A percentile compares a stretch with the other conserved stretches of the same genome.
These are phyloP conservation scores for Aricia artaxerxes DNA, from an alignment of 2,888 invertebrate genomes.

Conservation along the genomic window DNA sequence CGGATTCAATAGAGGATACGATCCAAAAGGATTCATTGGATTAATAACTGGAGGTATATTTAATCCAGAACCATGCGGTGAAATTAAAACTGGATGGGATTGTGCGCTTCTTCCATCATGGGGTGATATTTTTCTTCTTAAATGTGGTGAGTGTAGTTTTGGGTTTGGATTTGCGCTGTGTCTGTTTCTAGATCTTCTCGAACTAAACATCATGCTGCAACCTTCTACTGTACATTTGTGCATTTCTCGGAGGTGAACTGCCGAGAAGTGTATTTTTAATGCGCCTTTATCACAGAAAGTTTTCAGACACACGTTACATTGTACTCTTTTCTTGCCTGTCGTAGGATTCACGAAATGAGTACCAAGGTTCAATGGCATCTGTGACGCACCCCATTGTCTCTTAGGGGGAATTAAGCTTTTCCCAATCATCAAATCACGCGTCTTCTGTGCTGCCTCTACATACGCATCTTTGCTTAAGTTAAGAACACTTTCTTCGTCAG, in stretches of 20 bases:
- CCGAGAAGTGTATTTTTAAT: constrained; percentile 98
- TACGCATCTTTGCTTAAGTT: constrained; percentile 75
- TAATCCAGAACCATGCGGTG: constrained; percentile 84
- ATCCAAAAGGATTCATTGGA: constrained; percentile 87
- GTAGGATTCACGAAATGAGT: constrained; percentile 95
- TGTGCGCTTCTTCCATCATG: constrained; percentile 95
- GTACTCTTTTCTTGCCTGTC: constrained; percentile 97
- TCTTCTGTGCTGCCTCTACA: constrained; percentile 60
- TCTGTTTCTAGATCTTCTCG: constrained; percentile 95
- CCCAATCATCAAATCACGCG: constrained; percentile 77
- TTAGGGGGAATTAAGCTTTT: constrained; percentile 88
- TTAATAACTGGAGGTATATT: constrained; percentile 84
- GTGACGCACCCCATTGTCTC: constrained; percentile 88
- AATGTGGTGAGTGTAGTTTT: constrained; percentile 96
- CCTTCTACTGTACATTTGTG: constrained; percentile 99
- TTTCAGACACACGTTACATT: constrained; percentile 98
- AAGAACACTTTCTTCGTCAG: constrained; percentile 69
- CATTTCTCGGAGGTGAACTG: constrained; percentile 99
- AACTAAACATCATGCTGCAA: constrained; percentile 99
- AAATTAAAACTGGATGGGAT: constrained; percentile 89
- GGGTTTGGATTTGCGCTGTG: constrained; percentile 99
- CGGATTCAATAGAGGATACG: constrained; percentile 88
- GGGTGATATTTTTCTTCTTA: constrained; percentile 95
- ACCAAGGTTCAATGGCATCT: constrained; percentile 89
- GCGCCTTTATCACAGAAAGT: constrained; percentile 99